Conservation (phyloP, 37 sponge, comb jelly and placozoan genomes). For the Oscarella lobularis region DNA sequence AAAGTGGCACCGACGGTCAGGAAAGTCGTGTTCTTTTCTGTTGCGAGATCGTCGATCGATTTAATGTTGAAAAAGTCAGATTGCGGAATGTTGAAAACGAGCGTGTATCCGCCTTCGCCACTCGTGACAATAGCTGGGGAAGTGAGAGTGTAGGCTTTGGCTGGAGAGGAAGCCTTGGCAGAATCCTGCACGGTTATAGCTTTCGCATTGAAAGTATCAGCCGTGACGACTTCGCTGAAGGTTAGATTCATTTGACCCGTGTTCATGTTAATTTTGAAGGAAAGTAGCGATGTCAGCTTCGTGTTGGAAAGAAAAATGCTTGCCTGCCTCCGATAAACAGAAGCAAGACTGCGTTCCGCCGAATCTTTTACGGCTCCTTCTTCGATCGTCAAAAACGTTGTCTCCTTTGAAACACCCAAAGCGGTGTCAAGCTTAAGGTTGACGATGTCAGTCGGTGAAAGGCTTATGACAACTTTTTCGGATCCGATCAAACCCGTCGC, state of each 20-base stretch:
- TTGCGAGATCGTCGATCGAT: slow-evolving; percentile 1
- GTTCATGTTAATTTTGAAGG: slow-evolving; percentile 63
- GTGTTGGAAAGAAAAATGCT: not conserved
- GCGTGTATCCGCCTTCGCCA: slow-evolving; percentile 3
- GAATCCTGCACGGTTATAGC: slow-evolving; percentile 66
- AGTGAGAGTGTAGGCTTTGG: not conserved
- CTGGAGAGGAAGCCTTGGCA: slow-evolving; percentile 9
- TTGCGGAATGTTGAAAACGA: not conserved
- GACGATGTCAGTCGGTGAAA: slow-evolving; percentile 25
- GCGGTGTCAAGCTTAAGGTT: slow-evolving; percentile 30
- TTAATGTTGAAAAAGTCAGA: slow-evolving; percentile 4
- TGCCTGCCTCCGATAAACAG: not conserved
- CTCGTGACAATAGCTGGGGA: not conserved
- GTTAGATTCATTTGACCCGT: slow-evolving; percentile 66
- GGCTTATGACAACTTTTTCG: not conserved
- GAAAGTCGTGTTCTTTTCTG: not conserved
- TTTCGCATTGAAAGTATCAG: slow-evolving; percentile 42
- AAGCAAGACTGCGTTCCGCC: not conserved
- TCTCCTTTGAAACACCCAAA: slow-evolving; percentile 27
- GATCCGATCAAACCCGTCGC: not conserved
- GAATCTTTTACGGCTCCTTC: slow-evolving; percentile 4
- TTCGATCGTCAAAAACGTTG: slow-evolving; percentile 20
- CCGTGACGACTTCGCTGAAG: slow-evolving; percentile 63
- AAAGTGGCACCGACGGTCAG: not conserved
- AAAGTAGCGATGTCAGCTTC: slow-evolving; percentile 3